Evolutionary conservation across 2,888 invertebrate species (phyloP).

Genomic region (Tenthredo scrophulariae): DNA sequence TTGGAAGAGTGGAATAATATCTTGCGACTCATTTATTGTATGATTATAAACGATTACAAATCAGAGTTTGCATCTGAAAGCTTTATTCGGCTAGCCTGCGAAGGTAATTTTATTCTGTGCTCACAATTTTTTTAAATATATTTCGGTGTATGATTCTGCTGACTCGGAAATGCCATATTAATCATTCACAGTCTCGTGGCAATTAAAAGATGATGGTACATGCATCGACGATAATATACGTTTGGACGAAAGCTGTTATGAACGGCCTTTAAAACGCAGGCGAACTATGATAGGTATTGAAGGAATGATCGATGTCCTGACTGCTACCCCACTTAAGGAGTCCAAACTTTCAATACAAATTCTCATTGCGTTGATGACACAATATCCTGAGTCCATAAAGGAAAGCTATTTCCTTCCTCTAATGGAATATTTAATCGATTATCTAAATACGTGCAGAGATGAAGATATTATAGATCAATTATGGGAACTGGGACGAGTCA

Average conservation of each 20-base stretch:
- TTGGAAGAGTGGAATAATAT: conserved; percentile 78
- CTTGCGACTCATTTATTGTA: conserved; percentile 74
- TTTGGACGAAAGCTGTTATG: conserved; percentile 1
- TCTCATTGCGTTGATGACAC: conserved; percentile 73
- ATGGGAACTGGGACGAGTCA: conserved; percentile 71
- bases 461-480: conserved; percentile 72
- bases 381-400: conserved; percentile 76
- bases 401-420: conserved; percentile 73
- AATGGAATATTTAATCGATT: conserved; percentile 75
- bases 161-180: neutral
- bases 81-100: conserved; percentile 68
- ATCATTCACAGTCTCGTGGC: conserved; percentile 35
- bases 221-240: conserved; percentile 11
- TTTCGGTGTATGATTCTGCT: conserved; percentile 1
- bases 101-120: conserved; percentile 67
- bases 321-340: conserved; percentile 71
- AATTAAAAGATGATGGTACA: conserved; percentile 33
- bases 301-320: conserved; percentile 68
- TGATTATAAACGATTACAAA: conserved; percentile 73
- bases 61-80: conserved; percentile 61
- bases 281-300: conserved; percentile 66
- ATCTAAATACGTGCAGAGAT: conserved; percentile 72
- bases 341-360: conserved; percentile 78
- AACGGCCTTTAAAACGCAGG: conserved; percentile 67
- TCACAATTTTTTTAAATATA: neutral